A percentile compares a stretch with the other conserved stretches of the same genome.
These are phyloP conservation scores for Zoanthus gigantus DNA, from an alignment of 92 coral and sea anemone species.

Conservation along the genomic window DNA sequence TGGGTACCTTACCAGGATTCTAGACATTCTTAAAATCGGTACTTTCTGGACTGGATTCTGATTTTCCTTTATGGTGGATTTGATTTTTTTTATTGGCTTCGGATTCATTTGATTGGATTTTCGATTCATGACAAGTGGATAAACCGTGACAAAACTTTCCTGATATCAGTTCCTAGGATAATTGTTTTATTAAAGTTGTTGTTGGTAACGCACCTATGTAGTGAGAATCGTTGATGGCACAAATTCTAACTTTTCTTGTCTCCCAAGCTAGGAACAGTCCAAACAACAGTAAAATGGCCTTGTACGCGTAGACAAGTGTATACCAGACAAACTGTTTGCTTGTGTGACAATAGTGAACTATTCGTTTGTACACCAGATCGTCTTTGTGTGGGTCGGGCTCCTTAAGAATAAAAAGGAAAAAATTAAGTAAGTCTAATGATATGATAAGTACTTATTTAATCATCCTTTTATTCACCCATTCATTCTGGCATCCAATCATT, in stretches of 20 bases:
- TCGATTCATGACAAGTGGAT: too few relatives aligned
- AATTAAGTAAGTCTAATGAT: not conserved
- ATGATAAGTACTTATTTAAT: not conserved
- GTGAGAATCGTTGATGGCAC: constrained; percentile 79
- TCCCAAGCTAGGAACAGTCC: constrained; percentile 90
- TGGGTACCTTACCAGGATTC: too few relatives aligned
- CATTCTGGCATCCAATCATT: too few relatives aligned
- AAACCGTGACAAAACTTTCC: too few relatives aligned
- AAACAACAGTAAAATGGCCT: constrained; percentile 76
- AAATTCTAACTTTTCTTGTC: constrained; percentile 78
- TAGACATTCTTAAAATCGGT: too few relatives aligned
- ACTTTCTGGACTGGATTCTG: too few relatives aligned
- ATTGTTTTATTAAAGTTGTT: too few relatives aligned
- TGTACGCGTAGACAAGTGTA: constrained; percentile 73
- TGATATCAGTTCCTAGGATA: too few relatives aligned
- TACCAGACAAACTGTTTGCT: constrained; percentile 52
- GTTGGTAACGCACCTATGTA: constrained; percentile 56
- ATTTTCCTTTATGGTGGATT: too few relatives aligned
- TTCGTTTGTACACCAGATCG: constrained; percentile 57
- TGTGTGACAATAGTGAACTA: constrained; percentile 58
- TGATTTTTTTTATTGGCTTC: too few relatives aligned
- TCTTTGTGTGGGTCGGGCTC: not conserved
- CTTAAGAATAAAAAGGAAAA: not conserved
- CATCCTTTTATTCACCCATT: too few relatives aligned
- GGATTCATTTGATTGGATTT: too few relatives aligned